Evolutionary conservation across 2,113 vertebrate species (phyloP), one percentile per base, ranked within the genome.

Genomic region (Catharus bicknelli): DNA sequence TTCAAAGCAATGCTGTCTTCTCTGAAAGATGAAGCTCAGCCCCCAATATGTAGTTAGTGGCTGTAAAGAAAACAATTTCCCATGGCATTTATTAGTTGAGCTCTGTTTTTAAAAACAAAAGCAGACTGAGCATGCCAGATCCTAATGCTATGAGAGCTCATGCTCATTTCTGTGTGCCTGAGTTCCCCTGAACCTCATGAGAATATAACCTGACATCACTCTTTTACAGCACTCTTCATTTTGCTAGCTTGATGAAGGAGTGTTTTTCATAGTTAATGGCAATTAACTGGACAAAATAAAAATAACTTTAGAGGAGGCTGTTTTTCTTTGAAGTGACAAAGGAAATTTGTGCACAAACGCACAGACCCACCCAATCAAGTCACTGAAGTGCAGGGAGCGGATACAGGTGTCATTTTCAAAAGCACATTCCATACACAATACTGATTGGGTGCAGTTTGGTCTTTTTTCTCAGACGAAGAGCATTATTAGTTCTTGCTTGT

Each of bases 51-150:
- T 21, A 94, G 57, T 78, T 76, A 55, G 50, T 84, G 42, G 64
- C 38, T 75, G 26, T 72, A 88, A 85, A 83, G 66, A 83, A 92
- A 94, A 84, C 66, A 79, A 8, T 30, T 55, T 93, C 50, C 74
- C 14, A 53, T 66, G 58, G 51, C 58, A 64, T 89, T 82, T 83
- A 53, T 90, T 84, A 82, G 23, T n/a, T 78, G 29, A 83, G 15
- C 11, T 47, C 15, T 58, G 23, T 64, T 87, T 87, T 63, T 25
- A 13, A 77, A 88, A 94, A 78, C 21, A 75, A 88, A 93, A 80
- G 22, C 22, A 83, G 42, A 47, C 23, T 67, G 47, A 66, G 14
- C 5, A 14, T 34, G 64, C 7, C 63, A 86, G 23, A 34, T 45
- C 38, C 55, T 55, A 76, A 38, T 53, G 67, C 50, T 32, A 7